Base-by-base conservation (phyloP, 2,888 invertebrate species). In the Onthophagus sagittarius region DNA sequence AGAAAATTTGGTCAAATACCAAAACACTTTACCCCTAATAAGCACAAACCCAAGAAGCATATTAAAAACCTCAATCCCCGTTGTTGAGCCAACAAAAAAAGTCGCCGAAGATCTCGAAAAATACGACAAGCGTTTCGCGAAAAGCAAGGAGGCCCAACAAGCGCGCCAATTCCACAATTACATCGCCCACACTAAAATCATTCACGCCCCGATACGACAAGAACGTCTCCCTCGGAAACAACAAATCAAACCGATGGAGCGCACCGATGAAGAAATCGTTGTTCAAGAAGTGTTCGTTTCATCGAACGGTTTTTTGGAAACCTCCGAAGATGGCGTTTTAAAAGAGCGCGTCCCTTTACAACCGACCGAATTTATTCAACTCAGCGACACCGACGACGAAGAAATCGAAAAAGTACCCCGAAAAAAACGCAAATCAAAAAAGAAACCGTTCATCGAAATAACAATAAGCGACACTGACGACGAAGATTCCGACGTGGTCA, bases 171-270 rank as follows among this genome's bases (percentile, higher is more conserved):
- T 84, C 76, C 80, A 83, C 75, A 83, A 82, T 75, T 84, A 82
- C 73, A 81, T 84, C 32, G 83, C 82, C 70, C 81, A 81, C 76
- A 84, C 84, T 2, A 84, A 83, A 14, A 83, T 84, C 69, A 79
- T 82, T n/a, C 82, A 83, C 65, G 84, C 83, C 1, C 84, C 84
- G 4, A 77, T 83, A n/a, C 77, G 84, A 32, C 81, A 82, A 73
- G 79, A 80, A 33, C 77, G 85, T 71, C 77, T 84, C 69, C 86
- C 86, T 0, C 80, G 86, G 32, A 86, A 86, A 76, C 86, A 86
- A 77, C 80, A 83, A 72, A 85, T 86, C 13, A 83, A 82, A 77
- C 84, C 85, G 2, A 81, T 84, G n/a, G 78, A 81, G 71, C 81
- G 83, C 14, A 77, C 79, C 5, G 82, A 84, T 71, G 85, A 85